A percentile compares a stretch with the other conserved stretches of the same genome.
These are phyloP conservation scores for Solea solea DNA, from an alignment of 2,113 vertebrate species.

Conservation along the genomic window DNA sequence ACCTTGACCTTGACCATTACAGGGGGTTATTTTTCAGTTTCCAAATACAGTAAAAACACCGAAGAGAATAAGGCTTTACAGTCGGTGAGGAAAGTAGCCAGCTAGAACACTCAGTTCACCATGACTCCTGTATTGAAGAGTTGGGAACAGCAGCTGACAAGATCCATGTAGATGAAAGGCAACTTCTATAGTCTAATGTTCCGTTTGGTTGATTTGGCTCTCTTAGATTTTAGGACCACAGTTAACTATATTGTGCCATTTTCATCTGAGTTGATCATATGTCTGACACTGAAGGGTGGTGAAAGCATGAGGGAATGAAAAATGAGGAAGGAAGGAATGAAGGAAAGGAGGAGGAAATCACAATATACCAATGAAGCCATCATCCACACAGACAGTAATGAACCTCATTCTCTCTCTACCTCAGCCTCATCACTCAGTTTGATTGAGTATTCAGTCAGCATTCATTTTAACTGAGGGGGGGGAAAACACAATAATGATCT, in stretches of 20 bases:
- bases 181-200: no score
- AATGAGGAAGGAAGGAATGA: background rate
- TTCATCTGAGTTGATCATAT: background rate
- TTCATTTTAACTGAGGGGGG: constrained; percentile 25
- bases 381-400: constrained; percentile 34
- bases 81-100: no score
- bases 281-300: background rate
- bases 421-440: constrained; percentile 45
- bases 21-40: no score
- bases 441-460: constrained; percentile 53
- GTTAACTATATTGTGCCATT: background rate
- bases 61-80: no score
- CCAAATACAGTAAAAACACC: no score
- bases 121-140: no score
- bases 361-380: constrained; percentile 57
- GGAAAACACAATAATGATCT: constrained; percentile 56
- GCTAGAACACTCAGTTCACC: no score
- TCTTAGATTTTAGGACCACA: background rate
- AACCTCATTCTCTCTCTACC: constrained; percentile 36
- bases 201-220: background rate
- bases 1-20: no score
- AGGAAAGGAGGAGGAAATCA: constrained; percentile 2
- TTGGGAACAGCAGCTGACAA: no score
- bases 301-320: constrained; percentile 8
- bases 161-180: no score